Evolutionary conservation across 2,888 invertebrate genomes (phyloP).

Genomic region (Alcis repandata): DNA sequence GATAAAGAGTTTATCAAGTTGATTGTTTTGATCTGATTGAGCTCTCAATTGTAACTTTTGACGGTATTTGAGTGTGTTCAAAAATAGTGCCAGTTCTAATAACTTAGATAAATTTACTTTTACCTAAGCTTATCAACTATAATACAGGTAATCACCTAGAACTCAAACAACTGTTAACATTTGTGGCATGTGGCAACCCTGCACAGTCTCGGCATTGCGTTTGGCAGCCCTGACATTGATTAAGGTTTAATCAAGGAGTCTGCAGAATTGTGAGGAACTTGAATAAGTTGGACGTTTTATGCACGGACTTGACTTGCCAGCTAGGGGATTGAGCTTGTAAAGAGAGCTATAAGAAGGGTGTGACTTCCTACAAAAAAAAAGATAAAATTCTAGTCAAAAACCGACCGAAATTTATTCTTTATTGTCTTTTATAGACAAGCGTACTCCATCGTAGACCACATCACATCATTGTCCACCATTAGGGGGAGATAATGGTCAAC

Average conservation of each 20-base stretch:
- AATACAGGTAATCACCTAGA: background rate
- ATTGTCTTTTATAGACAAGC: too few relatives aligned
- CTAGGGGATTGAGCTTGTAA: background rate
- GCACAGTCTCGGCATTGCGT: slow-evolving; percentile 35
- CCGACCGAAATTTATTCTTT: background rate
- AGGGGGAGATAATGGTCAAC: too few relatives aligned
- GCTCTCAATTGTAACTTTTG: too few relatives aligned
- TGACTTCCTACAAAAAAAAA: background rate
- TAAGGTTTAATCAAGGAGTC: slow-evolving; percentile 52
- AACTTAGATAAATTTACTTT: too few relatives aligned
- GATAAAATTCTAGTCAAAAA: background rate
- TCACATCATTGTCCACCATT: too few relatives aligned
- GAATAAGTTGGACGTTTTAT: slow-evolving; percentile 18
- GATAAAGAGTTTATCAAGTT: too few relatives aligned
- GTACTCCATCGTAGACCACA: too few relatives aligned
- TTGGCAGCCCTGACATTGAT: slow-evolving; percentile 54
- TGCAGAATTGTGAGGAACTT: slow-evolving; percentile 41
- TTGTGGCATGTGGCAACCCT: slow-evolving; percentile 28
- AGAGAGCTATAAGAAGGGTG: background rate
- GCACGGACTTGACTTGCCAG: slow-evolving; percentile 4
- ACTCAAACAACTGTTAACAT: slow-evolving; percentile 16
- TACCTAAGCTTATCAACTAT: background rate
- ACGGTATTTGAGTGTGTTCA: too few relatives aligned
- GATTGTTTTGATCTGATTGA: too few relatives aligned
- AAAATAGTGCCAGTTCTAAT: too few relatives aligned